Evolutionary conservation across 2,888 invertebrate genomes (phyloP).

Genomic region (Polyommatus icarus): DNA sequence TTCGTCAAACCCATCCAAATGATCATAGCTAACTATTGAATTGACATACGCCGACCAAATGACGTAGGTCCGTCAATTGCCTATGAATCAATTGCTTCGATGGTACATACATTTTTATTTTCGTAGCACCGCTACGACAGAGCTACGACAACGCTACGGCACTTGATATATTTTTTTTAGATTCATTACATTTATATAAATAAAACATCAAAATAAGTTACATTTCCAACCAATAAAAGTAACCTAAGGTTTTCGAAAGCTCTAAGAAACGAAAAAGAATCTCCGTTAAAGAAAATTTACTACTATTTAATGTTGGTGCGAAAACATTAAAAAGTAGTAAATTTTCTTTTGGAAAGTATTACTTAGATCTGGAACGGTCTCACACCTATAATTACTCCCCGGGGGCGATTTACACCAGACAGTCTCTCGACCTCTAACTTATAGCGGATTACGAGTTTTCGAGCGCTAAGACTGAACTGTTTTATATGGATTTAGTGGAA

Average conservation of each 20-base stretch:
- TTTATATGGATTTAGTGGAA: neutral
- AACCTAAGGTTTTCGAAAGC: slow-evolving; percentile 6
- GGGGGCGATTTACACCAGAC: slow-evolving; percentile 46
- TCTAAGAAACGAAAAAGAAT: slow-evolving; percentile 20
- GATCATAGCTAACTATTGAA: too few relatives aligned
- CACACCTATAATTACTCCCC: slow-evolving; percentile 66
- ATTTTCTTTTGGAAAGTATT: slow-evolving; percentile 30
- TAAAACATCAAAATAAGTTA: neutral
- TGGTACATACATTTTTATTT: neutral
- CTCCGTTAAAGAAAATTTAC: slow-evolving; percentile 9
- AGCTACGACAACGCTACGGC: neutral
- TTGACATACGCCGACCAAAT: too few relatives aligned
- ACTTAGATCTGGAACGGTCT: slow-evolving; percentile 47
- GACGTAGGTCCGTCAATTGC: too few relatives aligned
- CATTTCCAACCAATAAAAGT: neutral
- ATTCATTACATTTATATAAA: neutral
- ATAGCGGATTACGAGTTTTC: slow-evolving; percentile 10
- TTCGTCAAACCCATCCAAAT: too few relatives aligned
- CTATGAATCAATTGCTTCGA: too few relatives aligned
- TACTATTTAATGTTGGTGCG: slow-evolving; percentile 23
- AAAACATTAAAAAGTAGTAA: slow-evolving; percentile 31
- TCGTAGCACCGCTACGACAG: slow-evolving; percentile 5
- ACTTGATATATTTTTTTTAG: too few relatives aligned
- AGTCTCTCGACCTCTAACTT: slow-evolving; percentile 14
- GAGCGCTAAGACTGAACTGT: neutral